Percentiles rank a stretch among this genome's conserved stretches.
Conservation (phyloP, 1,140 invertebrate species). For the Pachypsylla venusta region DNA sequence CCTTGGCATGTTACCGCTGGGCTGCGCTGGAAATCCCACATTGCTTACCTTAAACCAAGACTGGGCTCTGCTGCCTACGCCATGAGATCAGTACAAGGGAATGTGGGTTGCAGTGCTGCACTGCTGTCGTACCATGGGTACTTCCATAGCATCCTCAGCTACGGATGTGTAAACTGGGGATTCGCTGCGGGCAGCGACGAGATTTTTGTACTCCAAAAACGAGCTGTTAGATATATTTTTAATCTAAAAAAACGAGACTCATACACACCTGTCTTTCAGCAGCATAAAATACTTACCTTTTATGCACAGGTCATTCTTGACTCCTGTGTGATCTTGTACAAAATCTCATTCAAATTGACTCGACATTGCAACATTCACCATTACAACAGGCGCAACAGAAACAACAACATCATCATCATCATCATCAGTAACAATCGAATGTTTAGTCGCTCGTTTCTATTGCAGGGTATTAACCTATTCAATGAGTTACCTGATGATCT, state of each 20-base stretch:
- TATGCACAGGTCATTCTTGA: too few species aligned
- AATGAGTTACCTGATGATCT: too few species aligned
- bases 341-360: too few species aligned
- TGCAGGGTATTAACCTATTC: too few species aligned
- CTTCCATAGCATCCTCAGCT: neutral
- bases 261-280: neutral
- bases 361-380: too few species aligned
- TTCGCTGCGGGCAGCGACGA: neutral
- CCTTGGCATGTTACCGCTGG: neutral
- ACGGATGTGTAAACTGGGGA: neutral
- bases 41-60: neutral
- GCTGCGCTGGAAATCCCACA: too few species aligned
- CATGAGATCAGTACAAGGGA: neutral
- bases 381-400: too few species aligned
- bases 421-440: too few species aligned
- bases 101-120: neutral
- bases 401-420: too few species aligned
- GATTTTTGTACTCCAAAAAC: neutral
- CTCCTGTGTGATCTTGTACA: too few species aligned
- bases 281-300: neutral
- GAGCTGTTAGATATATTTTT: neutral
- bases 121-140: neutral
- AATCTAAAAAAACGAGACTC: neutral
- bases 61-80: neutral
- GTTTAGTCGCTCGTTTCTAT: too few species aligned